phyloP scores from a whole-genome alignment of 23 tunicate genomes.

The Trididemnum nubilum region DNA sequence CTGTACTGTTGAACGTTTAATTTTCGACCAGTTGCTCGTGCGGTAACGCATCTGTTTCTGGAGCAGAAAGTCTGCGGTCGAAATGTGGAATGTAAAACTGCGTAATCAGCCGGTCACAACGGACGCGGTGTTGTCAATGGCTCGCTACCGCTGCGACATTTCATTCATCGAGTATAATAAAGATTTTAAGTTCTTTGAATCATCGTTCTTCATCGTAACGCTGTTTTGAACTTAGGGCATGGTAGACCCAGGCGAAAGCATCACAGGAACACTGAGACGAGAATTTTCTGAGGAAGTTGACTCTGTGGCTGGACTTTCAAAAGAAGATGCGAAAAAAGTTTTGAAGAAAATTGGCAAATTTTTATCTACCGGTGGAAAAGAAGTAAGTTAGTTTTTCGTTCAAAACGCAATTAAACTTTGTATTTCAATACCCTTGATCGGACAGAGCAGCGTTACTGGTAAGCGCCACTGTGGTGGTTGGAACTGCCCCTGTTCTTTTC shows the following conservation, averaged over 20 bases:
- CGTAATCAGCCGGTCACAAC: neutral
- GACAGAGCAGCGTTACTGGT: no score
- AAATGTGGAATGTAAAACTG: no score
- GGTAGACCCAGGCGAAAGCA: slow-evolving; percentile 81
- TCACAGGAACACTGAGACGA: slow-evolving; percentile 56
- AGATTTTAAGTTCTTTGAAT: no score
- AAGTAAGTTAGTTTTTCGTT: slow-evolving; percentile 15
- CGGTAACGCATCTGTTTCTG: neutral
- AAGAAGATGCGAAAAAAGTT: slow-evolving; percentile 25
- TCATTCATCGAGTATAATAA: no score
- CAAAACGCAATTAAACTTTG: no score
- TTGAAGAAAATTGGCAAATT: slow-evolving; percentile 14
- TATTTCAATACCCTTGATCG: no score
- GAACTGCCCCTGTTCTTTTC: no score
- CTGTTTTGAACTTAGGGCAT: slow-evolving; percentile 62
- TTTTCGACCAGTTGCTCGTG: no score
- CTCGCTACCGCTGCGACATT: neutral
- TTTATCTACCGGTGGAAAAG: slow-evolving; percentile 12
- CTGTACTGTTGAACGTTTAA: no score
- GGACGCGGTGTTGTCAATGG: neutral
- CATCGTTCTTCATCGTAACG: no score
- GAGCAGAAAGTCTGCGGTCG: neutral
- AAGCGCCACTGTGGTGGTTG: no score
- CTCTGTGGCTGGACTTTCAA: neutral
- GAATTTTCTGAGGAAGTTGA: slow-evolving; percentile 81